These are phyloP conservation scores for Dicrurus megarhynchus DNA, from an alignment of 2,113 vertebrate species.

Conservation along the genomic window DNA sequence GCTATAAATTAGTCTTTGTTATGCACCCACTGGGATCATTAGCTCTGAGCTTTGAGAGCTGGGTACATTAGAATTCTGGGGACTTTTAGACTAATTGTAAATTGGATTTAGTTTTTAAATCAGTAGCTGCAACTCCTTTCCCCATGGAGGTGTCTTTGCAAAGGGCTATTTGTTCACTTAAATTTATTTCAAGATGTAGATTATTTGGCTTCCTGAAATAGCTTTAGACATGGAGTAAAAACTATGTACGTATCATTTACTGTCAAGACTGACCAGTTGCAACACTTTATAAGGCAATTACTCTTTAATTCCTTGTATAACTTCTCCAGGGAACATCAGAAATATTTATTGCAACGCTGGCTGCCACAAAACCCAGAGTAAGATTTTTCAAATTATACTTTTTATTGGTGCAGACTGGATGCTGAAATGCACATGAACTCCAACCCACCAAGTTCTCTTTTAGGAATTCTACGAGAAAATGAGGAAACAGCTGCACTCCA, in stretches of 20 bases:
- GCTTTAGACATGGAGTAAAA: not conserved
- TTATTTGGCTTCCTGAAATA: not conserved
- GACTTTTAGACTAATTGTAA: not conserved
- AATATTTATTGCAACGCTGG: not conserved
- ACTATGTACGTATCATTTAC: not conserved
- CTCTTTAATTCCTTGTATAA: not conserved
- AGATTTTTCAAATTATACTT: not conserved
- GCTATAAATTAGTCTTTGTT: not conserved
- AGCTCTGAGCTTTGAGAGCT: not conserved
- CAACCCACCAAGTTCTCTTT: not conserved
- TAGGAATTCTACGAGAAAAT: not conserved
- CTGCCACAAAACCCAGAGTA: not conserved
- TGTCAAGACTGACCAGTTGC: not conserved
- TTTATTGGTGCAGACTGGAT: not conserved
- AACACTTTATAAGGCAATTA: not conserved
- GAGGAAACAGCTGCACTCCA: not conserved
- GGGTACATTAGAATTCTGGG: not conserved
- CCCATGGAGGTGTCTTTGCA: not conserved
- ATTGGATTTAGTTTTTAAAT: not conserved
- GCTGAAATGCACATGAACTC: not conserved
- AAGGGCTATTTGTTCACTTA: not conserved
- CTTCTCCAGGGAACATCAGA: not conserved
- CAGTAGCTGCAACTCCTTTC: not conserved
- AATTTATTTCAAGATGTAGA: not conserved
- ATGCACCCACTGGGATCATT: not conserved